Percentiles rank a stretch among this genome's conserved stretches.
Evolutionary conservation across 2,888 invertebrate species (phyloP).

Genomic region (Saturnia japonica): DNA sequence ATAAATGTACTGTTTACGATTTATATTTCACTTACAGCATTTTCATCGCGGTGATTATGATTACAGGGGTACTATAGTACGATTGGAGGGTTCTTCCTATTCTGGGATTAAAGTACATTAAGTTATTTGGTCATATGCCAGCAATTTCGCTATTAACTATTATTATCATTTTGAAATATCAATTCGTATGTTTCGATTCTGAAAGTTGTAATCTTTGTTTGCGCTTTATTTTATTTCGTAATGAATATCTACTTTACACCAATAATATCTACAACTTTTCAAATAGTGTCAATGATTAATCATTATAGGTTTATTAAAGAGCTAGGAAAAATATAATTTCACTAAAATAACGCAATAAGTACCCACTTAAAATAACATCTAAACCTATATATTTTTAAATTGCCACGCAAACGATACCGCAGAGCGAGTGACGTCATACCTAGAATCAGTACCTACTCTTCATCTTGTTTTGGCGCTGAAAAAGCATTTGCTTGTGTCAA

Average conservation of each 20-base stretch:
- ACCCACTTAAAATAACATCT: too few relatives aligned
- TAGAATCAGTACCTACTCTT: too few relatives aligned
- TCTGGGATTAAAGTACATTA: slow-evolving; percentile 55
- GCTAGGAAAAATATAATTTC: too few relatives aligned
- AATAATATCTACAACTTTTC: too few relatives aligned
- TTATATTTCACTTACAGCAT: neutral
- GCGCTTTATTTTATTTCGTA: slow-evolving; percentile 17
- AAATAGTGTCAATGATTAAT: too few relatives aligned
- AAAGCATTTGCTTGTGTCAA: too few relatives aligned
- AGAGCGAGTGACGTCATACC: too few relatives aligned
- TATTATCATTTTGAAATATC: slow-evolving; percentile 66
- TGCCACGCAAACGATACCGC: too few relatives aligned
- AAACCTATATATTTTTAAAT: too few relatives aligned
- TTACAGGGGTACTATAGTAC: slow-evolving; percentile 43
- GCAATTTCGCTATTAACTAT: slow-evolving; percentile 66
- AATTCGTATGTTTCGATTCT: slow-evolving; percentile 48
- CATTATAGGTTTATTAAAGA: too few relatives aligned
- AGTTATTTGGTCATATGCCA: slow-evolving; percentile 70
- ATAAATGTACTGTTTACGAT: neutral
- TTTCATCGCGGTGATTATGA: slow-evolving; percentile 27
- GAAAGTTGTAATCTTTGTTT: slow-evolving; percentile 20
- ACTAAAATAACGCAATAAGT: too few relatives aligned
- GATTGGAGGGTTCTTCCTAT: slow-evolving; percentile 37
- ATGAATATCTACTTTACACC: neutral
- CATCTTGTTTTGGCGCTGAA: too few relatives aligned